These are phyloP conservation scores for Ernsta delagoae DNA, from an alignment of 2,888 invertebrate genomes.

Conservation along the genomic window DNA sequence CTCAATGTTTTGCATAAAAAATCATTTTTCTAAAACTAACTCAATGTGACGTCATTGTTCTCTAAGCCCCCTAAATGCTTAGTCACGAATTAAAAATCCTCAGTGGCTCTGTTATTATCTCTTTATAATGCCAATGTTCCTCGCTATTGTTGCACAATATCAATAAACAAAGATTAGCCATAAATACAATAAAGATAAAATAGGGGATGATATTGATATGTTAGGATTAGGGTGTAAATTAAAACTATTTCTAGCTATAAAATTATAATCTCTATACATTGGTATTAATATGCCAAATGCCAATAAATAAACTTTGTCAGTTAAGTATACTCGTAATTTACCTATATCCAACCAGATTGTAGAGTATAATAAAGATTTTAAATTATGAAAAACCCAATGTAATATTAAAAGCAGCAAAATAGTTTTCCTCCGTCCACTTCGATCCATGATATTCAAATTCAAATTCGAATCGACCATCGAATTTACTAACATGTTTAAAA, in stretches of 20 bases:
- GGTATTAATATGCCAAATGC: too few species aligned
- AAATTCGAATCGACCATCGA: too few species aligned
- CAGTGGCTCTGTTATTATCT: constrained; percentile 45
- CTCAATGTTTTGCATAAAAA: constrained; percentile 40
- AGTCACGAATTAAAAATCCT: constrained; percentile 57
- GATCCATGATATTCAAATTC: too few species aligned
- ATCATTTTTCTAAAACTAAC: constrained; percentile 39
- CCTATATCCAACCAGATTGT: too few species aligned
- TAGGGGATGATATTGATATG: background rate
- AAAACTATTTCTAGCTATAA: background rate
- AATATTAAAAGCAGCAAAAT: too few species aligned
- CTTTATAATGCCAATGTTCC: background rate
- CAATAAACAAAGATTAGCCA: constrained; percentile 6
- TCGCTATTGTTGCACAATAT: background rate
- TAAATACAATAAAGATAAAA: background rate
- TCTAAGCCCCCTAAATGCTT: constrained; percentile 55
- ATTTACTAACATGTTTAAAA: too few species aligned
- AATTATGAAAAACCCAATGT: too few species aligned
- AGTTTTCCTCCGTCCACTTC: too few species aligned
- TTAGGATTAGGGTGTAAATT: background rate
- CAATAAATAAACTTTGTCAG: too few species aligned
- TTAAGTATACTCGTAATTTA: too few species aligned
- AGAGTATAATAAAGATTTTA: too few species aligned
- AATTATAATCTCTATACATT: background rate
- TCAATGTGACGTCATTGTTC: constrained; percentile 44